A percentile compares a stretch with the other conserved stretches of the same genome.
These are phyloP conservation scores for Ictalurus punctatus DNA, from an alignment of 2,113 vertebrate genomes.

Conservation along the genomic window DNA sequence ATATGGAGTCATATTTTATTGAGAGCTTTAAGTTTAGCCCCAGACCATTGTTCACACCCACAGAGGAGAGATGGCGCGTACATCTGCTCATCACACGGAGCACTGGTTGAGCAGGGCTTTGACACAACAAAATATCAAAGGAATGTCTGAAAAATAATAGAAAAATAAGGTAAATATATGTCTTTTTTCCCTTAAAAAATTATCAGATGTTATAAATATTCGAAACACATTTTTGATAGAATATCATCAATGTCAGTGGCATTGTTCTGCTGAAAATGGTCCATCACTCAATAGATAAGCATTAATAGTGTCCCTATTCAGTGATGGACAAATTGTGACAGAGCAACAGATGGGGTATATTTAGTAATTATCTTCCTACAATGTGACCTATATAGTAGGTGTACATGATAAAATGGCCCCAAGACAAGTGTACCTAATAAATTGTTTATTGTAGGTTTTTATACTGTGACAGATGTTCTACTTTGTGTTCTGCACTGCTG, in stretches of 20 bases:
- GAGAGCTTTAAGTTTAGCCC: conserved; percentile 55
- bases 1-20: conserved; percentile 59
- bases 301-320: background rate
- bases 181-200: background rate
- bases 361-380: background rate
- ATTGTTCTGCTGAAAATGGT: background rate
- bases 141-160: background rate
- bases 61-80: conserved; percentile 1
- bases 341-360: background rate
- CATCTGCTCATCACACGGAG: conserved; percentile 34
- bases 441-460: background rate
- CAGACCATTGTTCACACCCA: conserved; percentile 48
- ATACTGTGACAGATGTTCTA: background rate
- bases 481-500: background rate
- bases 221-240: background rate
- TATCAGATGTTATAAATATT: conserved; percentile 13
- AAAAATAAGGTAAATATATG: conserved; percentile 22
- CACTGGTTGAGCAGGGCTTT: background rate
- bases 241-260: background rate
- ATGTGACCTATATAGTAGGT: background rate
- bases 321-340: background rate
- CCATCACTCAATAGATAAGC: background rate
- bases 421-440: background rate
- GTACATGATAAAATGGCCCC: background rate
- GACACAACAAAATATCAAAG: background rate